A percentile compares a stretch with the other conserved stretches of the same genome.
Evolutionary conservation across 2,888 invertebrate genomes (phyloP).

Genomic region (Lasioglossum lativentre): DNA sequence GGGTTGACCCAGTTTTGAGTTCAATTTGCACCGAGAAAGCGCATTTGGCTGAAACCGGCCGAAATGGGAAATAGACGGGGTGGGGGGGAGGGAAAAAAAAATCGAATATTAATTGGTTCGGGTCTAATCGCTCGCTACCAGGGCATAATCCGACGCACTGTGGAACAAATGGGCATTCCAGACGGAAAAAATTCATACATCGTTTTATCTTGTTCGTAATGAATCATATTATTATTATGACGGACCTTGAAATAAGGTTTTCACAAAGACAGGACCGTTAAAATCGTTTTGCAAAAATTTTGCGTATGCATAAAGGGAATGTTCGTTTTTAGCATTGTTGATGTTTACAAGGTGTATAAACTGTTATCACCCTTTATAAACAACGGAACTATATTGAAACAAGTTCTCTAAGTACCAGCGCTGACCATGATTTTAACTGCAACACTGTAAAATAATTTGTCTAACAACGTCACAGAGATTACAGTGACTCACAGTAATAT

Average conservation of each 20-base stretch:
- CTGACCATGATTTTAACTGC: not conserved
- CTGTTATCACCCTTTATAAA: not conserved
- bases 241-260: not conserved
- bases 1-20: conserved; percentile 73
- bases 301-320: not conserved
- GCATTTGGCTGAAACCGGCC: conserved; percentile 61
- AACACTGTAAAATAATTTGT: not conserved
- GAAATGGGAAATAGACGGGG: conserved; percentile 52
- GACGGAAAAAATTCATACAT: no score
- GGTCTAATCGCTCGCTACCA: not conserved
- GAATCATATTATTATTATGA: not conserved
- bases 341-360: not conserved
- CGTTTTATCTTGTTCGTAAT: no score
- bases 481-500: no score
- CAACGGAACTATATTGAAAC: not conserved
- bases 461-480: not conserved
- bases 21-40: conserved; percentile 66
- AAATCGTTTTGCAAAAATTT: not conserved
- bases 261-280: not conserved
- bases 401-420: not conserved
- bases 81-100: conserved; percentile 17
- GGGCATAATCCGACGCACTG: not conserved
- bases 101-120: conserved; percentile 36
- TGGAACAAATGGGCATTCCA: no score
- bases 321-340: not conserved